Base-by-base conservation (phyloP, 2,888 invertebrate species). In the Ptychoptera contaminata region DNA sequence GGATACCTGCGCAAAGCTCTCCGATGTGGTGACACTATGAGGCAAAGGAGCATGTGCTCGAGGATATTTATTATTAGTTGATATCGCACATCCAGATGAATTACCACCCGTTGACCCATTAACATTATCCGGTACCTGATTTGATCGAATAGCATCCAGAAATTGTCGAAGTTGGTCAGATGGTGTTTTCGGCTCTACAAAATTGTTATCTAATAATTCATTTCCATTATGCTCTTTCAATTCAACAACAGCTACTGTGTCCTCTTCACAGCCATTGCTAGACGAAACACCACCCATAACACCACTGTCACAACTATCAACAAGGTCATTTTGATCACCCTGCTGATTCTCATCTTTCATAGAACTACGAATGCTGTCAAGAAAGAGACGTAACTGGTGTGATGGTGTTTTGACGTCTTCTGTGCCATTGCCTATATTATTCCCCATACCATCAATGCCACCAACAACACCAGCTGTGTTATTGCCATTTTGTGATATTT, bases 1-100 rank as follows among this genome's bases (percentile, higher is more conserved):
- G 14, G 65, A 63, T 37, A 65, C 63, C 49, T 64, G 62, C 45
- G 64, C 61, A 40, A 65, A 65, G 47, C 63, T 64, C 47, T 64
- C 63, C 0, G 62, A 63, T 14, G 62, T 59, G 16, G 56, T 59
- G 30, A 59, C 53, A 8, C 62, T 62, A 29, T 64, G 64, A 29
- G 23, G 23, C 23, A 23, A 23, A 5, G 23, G 23, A 23, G 23
- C 23, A 23, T 23, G 23, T 5, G 23, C 23, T 5, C 23, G 23
- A 32, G 32, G n/a, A 32, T 32, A 11, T 3, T 32, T 32, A 12
- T 29, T 39, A 29, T 3, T 29, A 11, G 23, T 39, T n/a, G 39
- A 29, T 8, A 2, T 11, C 29, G 29, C n/a, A 6, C 11, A 29
- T 29, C 5, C 9, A 7, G 39, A 7, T 29, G 29, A n/a, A n/a